Evolutionary conservation across 2,113 vertebrate genomes (phyloP).

Genomic region (Lonchura striata): DNA sequence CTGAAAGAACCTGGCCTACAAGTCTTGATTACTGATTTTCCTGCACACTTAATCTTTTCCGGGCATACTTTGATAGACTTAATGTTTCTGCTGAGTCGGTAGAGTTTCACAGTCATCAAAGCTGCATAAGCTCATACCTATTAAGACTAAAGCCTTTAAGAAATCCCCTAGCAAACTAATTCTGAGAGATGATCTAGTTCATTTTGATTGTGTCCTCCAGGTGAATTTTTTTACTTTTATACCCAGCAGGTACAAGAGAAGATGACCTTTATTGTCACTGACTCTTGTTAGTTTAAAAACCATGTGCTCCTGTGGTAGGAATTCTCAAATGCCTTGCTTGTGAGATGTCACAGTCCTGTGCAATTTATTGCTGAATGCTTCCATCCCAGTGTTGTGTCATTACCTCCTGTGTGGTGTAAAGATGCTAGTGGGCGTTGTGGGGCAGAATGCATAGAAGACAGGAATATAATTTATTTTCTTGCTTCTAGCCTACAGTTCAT

Average conservation of each 20-base stretch:
- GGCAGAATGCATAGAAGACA: background rate
- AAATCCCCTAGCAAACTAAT: background rate
- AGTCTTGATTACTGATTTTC: slow-evolving; percentile 42
- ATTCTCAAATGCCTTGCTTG: background rate
- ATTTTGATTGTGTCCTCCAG: background rate
- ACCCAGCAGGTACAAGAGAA: background rate
- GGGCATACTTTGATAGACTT: background rate
- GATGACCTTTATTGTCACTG: background rate
- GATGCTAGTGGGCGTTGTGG: background rate
- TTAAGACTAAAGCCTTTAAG: slow-evolving; percentile 1
- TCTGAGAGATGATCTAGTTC: background rate
- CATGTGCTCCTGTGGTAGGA: background rate
- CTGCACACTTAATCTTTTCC: slow-evolving; percentile 15
- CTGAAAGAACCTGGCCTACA: slow-evolving; percentile 24
- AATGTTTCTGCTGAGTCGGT: background rate
- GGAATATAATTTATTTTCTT: background rate
- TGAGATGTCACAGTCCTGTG: background rate
- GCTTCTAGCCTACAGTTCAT: background rate
- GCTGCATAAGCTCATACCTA: background rate
- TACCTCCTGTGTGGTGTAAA: background rate
- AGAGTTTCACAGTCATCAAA: background rate
- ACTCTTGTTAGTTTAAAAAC: background rate
- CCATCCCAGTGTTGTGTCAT: background rate
- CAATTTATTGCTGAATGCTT: background rate
- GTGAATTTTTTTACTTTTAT: background rate